phyloP scores from a whole-genome alignment of 2,113 vertebrate species.

The Orycteropus afer region DNA sequence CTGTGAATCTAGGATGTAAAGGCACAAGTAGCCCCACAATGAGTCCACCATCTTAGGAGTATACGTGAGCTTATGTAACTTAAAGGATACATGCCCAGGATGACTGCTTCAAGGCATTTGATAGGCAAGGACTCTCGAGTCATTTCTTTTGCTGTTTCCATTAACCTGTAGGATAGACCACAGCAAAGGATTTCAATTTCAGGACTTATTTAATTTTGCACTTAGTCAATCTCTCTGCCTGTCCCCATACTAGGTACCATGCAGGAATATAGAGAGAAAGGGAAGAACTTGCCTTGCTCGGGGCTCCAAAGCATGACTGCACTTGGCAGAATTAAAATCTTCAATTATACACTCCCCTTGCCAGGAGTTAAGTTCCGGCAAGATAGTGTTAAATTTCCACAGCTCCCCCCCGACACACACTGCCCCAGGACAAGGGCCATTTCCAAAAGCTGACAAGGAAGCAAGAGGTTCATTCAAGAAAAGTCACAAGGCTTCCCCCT shows the following conservation, averaged over 20 bases:
- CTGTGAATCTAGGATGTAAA: neutral
- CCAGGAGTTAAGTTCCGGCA: neutral
- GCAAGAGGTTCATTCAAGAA: neutral
- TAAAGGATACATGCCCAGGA: constrained; percentile 99
- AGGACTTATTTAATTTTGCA: constrained; percentile 4
- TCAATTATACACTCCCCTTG: neutral
- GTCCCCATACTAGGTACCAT: neutral
- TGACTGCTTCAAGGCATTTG: constrained; percentile 99
- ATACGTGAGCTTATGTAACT: neutral
- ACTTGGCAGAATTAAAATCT: neutral
- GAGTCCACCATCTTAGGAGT: neutral
- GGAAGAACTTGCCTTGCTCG: neutral
- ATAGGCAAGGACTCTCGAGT: constrained; percentile 97
- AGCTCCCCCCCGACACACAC: neutral
- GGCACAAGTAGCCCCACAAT: neutral
- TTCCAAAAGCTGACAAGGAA: neutral
- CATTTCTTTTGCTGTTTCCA: constrained; percentile 98
- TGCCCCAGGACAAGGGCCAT: neutral
- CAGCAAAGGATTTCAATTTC: constrained; percentile 65
- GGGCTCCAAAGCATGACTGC: neutral
- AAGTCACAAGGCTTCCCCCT: neutral
- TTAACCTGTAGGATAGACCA: constrained; percentile 88
- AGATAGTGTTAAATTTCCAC: neutral
- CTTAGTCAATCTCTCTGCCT: neutral
- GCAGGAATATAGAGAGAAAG: neutral